These are phyloP conservation scores for Neotragus moschatus DNA, from an alignment of 2,113 vertebrate genomes.

Conservation along the genomic window DNA sequence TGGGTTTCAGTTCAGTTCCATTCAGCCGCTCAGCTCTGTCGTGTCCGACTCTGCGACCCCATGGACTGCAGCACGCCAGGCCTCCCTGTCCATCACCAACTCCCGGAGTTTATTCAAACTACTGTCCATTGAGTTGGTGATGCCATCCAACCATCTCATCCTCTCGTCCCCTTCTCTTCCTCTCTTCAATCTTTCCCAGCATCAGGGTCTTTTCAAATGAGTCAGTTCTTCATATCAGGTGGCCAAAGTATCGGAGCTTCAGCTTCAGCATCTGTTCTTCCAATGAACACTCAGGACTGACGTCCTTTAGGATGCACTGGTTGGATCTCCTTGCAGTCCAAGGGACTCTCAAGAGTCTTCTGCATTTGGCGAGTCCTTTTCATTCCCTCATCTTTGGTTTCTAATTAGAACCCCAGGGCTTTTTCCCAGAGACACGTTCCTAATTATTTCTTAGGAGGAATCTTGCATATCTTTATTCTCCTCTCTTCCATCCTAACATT, in stretches of 20 bases:
- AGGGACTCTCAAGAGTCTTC: neutral
- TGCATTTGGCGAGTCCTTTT: too few species aligned
- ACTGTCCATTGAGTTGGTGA: neutral
- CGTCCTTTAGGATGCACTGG: neutral
- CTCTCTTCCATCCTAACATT: neutral
- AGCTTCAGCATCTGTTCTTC: neutral
- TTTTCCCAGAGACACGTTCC: too few species aligned
- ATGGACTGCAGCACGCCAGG: neutral
- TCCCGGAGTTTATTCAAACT: neutral
- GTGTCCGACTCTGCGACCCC: neutral
- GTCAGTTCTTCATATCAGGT: neutral
- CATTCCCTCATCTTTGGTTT: neutral
- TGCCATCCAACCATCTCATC: neutral
- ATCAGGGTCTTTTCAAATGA: neutral
- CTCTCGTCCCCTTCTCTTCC: neutral
- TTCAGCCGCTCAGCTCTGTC: neutral
- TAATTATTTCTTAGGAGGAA: neutral
- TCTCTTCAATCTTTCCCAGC: neutral
- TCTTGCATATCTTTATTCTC: neutral
- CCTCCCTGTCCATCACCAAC: neutral
- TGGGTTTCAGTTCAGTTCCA: neutral
- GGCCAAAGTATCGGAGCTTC: neutral
- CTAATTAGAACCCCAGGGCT: neutral
- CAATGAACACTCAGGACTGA: neutral
- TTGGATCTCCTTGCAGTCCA: neutral